Conservation (phyloP, 1,140 invertebrate genomes). For the Drosophila sp. region DNA sequence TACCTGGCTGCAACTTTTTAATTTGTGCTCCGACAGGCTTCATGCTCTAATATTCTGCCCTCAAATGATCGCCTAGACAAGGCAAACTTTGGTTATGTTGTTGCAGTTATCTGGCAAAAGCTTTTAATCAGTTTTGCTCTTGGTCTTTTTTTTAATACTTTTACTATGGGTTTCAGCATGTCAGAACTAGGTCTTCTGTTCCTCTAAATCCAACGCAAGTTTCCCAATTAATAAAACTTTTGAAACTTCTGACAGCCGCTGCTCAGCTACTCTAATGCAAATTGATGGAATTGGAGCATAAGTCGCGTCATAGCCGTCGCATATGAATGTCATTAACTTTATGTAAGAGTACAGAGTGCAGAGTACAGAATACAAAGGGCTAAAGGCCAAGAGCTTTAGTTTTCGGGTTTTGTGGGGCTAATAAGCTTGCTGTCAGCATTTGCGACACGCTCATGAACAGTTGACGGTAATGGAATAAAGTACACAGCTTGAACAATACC, state of each 20-base stretch:
- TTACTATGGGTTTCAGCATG: constrained; percentile 19
- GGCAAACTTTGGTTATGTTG: constrained; percentile 24
- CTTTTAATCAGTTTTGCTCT: constrained; percentile 69
- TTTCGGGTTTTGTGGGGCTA: constrained; percentile 20
- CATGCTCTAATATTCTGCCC: constrained; percentile 74
- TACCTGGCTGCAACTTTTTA: constrained; percentile 44
- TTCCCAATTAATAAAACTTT: constrained; percentile 79
- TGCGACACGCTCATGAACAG: constrained; percentile 63
- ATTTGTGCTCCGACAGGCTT: constrained; percentile 63
- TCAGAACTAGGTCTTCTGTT: constrained; percentile 42
- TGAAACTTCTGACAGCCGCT: constrained; percentile 62
- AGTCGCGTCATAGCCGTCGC: constrained; percentile 45
- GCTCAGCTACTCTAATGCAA: constrained; percentile 60
- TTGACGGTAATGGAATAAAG: constrained; percentile 50
- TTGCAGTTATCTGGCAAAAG: constrained; percentile 47
- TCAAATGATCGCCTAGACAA: constrained; percentile 37
- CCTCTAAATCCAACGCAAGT: constrained; percentile 45
- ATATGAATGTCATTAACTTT: constrained; percentile 53
- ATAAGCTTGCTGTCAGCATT: constrained; percentile 70
- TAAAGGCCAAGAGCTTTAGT: constrained; percentile 8
- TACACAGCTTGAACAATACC: constrained; percentile 56
- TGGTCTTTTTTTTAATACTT: constrained; percentile 39
- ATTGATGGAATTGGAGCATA: constrained; percentile 61
- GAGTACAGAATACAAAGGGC: constrained; percentile 39
- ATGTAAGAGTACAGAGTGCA: constrained; percentile 40